Percentiles rank a stretch among this genome's conserved stretches.
phyloP scores from a whole-genome alignment of 1,140 invertebrate species.

The Drosophila kikkawai region DNA sequence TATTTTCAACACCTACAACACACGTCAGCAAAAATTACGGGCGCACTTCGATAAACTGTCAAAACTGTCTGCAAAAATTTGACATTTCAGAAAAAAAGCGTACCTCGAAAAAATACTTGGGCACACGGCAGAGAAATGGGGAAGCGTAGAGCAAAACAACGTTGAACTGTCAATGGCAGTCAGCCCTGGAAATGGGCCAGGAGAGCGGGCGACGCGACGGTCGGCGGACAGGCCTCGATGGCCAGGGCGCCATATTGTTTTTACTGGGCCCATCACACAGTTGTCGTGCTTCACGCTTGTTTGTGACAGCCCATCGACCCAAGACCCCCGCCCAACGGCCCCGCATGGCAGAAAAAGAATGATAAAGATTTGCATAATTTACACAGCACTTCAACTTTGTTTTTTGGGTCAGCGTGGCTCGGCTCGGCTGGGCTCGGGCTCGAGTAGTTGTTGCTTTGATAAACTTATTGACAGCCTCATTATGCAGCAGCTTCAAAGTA shows the following conservation, averaged over 20 bases:
- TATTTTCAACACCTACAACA: conserved; percentile 76
- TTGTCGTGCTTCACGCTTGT: conserved; percentile 81
- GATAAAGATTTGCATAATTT: conserved; percentile 82
- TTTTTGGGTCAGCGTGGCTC: conserved; percentile 63
- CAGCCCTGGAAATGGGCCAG: conserved; percentile 48
- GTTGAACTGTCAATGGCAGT: conserved; percentile 77
- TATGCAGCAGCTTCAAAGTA: conserved; percentile 63
- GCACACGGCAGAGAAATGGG: conserved; percentile 35
- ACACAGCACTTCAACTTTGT: conserved; percentile 74
- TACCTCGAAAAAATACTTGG: conserved; percentile 41
- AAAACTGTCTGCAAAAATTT: conserved; percentile 84
- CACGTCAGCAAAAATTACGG: conserved; percentile 80
- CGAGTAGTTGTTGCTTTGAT: conserved; percentile 74
- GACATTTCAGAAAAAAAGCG: conserved; percentile 69
- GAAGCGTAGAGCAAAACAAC: conserved; percentile 72
- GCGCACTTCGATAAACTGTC: conserved; percentile 82
- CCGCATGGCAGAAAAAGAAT: conserved; percentile 41
- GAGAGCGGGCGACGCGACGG: conserved; percentile 1
- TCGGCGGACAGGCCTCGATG: conserved; percentile 26
- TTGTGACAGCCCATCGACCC: conserved; percentile 67
- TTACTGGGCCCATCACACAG: conserved; percentile 70
- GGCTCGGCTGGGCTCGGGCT: background rate
- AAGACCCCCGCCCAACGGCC: background rate
- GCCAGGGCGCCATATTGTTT: conserved; percentile 80
- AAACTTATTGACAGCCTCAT: conserved; percentile 81